Evolutionary conservation across 1,140 invertebrate species (phyloP), one percentile per base, ranked within the genome.

Genomic region (Mycetomoellerius zeteki): DNA sequence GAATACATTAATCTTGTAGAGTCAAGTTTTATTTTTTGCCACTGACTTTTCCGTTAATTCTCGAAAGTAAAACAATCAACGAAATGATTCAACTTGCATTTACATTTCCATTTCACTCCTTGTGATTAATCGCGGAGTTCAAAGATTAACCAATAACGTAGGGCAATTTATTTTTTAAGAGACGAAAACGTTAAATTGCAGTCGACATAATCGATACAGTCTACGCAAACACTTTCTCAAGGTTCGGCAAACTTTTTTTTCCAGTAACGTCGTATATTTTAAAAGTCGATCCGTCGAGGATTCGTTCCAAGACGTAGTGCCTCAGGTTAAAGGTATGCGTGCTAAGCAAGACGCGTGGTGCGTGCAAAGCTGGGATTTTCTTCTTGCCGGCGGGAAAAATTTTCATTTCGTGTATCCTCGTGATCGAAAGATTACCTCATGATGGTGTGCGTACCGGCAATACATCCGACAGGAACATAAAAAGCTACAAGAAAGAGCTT

Each of bases 331-430:
- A 60, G 30, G 69, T 56, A 73, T 73, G 54, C 24, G 64, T 54
- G 80, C 69, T 73, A 84, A 82, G 67, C 52, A 72, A 47, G 54
- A 84, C 69, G 80, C 80, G 80, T 73, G 67, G 37, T 78, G 69
- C 67, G 86, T 67, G 52, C 62, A 69, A 85, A 73, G 54, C 54
- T 27, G 67, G 67, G 84, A 58, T 78, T 88, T 78, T 52, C 10
- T 24, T 71, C 43, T 14, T 33, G 24, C 24, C 19, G 56, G 33
- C 54, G 54, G 37, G 54, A 24, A 30, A 47, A 71, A 77, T 85
- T 86, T 86, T 77, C 64, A 69, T 76, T 50, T 50, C 43, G 14
- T 71, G 58, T 60, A 76, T 71, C 67, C 82, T 30, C 72, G 86
- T 84, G 62, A 85, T 85, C 64, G 62, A 54, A 85, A 87, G 52